These are phyloP conservation scores for Pedionomus torquatus DNA, from an alignment of 2,113 vertebrate species.

Conservation along the genomic window DNA sequence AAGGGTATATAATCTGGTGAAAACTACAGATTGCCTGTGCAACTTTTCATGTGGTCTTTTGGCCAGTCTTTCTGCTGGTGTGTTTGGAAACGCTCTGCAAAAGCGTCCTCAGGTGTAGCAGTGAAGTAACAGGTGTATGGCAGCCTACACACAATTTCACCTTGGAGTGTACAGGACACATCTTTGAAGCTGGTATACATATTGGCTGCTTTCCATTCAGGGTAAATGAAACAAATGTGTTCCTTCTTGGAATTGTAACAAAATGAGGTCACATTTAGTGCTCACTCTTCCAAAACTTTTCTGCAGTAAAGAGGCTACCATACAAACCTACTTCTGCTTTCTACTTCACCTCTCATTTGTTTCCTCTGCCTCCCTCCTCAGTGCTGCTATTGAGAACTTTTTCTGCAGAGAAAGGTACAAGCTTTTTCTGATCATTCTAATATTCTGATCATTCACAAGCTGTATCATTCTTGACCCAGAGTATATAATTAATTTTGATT, in stretches of 20 bases:
- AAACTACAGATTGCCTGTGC: neutral
- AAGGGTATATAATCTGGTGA: neutral
- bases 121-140: too few relatives aligned
- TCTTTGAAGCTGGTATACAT: neutral
- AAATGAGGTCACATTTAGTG: neutral
- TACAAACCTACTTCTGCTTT: neutral
- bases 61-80: neutral
- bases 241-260: neutral
- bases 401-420: neutral
- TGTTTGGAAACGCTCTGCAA: neutral
- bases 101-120: accelerated
- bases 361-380: neutral
- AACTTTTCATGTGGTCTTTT: neutral
- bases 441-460: neutral
- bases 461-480: conserved; percentile 15
- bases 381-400: neutral
- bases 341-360: neutral
- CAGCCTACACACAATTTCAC: neutral
- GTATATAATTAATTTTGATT: conserved; percentile 18
- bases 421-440: neutral
- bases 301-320: neutral
- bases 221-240: neutral
- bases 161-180: neutral
- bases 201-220: neutral
- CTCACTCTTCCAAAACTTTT: neutral